Evolutionary conservation across 2,113 vertebrate species (phyloP), one percentile per base, ranked within the genome.

Genomic region (Tetrao urogallus): DNA sequence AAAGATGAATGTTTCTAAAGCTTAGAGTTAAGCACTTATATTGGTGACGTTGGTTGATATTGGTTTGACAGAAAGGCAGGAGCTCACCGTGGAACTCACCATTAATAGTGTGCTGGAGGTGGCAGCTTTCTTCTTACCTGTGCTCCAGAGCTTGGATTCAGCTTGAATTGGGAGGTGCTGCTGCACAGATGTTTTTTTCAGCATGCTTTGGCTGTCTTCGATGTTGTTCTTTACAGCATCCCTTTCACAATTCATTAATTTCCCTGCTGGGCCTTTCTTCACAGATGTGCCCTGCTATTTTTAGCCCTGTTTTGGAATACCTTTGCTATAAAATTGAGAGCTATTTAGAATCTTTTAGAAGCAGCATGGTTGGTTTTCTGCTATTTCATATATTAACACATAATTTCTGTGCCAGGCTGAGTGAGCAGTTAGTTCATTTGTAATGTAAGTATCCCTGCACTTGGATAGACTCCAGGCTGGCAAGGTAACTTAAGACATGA

Each of bases 391-490:
- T 58, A 11, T 75, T 91, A 94, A 87, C 21, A 79, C 61, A 85
- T 30, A 57, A 57, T 92, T 92, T 89, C 54, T 85, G 19, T 72
- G 36, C 27, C 25, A 69, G 81, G 25, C 48, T 73, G 78, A 73
- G 30, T 69, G 54, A 32, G 30, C 30, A 48, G 57, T 87, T 74
- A 74, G 34, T 72, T 91, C 5, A 69, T 94, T 87, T 89, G 78
- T 91, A 76, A 94, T 82, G 89, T 64, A 91, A 40, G 89, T 87
- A 27, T 30, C 72, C 24, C 14, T 69, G 48, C 69, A 12, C 17
- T 22, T 52, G 15, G 40, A 61, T 79, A 57, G 82, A 65, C 43
- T 72, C 82, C 17, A 43, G 34, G 17, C 42, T 92, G 77, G 30
- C 34, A 48, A 30, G 13, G 91, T 85, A 89, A 91, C 73, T 73